phyloP scores from a whole-genome alignment of 2,888 invertebrate species.

The Endomychus coccineus region DNA sequence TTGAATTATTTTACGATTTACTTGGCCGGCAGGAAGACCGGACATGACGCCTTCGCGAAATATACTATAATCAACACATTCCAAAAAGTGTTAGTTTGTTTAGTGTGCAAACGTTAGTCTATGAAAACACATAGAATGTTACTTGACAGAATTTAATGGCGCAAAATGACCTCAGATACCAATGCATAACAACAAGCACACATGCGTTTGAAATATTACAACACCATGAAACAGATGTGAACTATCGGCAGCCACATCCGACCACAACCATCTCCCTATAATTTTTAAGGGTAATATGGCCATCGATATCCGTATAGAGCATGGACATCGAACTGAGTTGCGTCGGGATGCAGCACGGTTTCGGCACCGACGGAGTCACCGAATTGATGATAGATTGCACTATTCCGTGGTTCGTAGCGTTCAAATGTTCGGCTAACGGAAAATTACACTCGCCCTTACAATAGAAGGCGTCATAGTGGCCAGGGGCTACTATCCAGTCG shows the following conservation, averaged over 20 bases:
- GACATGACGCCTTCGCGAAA: too few relatives aligned
- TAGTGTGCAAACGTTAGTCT: too few relatives aligned
- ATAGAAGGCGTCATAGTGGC: slow-evolving; percentile 92
- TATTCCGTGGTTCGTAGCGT: slow-evolving; percentile 97
- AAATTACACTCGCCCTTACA: slow-evolving; percentile 94
- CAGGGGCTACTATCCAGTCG: slow-evolving; percentile 97
- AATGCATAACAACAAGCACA: too few relatives aligned
- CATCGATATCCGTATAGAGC: slow-evolving; percentile 92
- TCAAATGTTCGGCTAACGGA: slow-evolving; percentile 87
- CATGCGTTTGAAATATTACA: too few relatives aligned
- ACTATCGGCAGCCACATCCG: slow-evolving; percentile 93
- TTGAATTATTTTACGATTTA: too few relatives aligned
- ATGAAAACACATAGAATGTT: too few relatives aligned
- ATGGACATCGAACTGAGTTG: slow-evolving; percentile 90
- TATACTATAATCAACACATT: too few relatives aligned
- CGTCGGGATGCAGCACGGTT: slow-evolving; percentile 96
- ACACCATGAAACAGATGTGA: too few relatives aligned
- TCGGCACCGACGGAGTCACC: slow-evolving; percentile 86
- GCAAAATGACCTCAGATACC: too few relatives aligned
- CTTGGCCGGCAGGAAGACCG: too few relatives aligned
- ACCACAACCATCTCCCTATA: slow-evolving; percentile 99
- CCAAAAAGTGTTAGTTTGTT: too few relatives aligned
- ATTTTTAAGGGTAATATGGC: slow-evolving; percentile 94
- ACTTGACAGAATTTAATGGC: too few relatives aligned
- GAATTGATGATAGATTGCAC: slow-evolving; percentile 95